phyloP scores from a whole-genome alignment of 2,797 vertebrate genomes.

The Enteromius radiatus region DNA sequence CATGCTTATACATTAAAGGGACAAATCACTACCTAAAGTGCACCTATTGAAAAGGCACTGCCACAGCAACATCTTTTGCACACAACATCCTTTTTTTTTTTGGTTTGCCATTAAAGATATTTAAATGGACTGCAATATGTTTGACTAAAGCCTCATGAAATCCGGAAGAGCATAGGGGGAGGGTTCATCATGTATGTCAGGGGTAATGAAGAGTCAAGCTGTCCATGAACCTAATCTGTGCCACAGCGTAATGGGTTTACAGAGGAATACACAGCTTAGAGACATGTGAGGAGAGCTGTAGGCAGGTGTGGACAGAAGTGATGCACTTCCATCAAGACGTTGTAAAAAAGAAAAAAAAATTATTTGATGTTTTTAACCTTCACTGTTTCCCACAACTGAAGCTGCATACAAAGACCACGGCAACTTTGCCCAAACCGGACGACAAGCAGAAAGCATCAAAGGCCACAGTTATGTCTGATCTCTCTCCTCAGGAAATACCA shows the following conservation, averaged over 20 bases:
- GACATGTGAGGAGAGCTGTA: conserved; percentile 59
- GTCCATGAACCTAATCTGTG: conserved; percentile 71
- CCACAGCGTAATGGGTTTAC: conserved; percentile 77
- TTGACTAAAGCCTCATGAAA: conserved; percentile 10
- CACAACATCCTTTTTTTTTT: background rate
- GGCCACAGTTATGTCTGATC: conserved; percentile 40
- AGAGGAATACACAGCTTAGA: conserved; percentile 73
- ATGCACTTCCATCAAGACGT: conserved; percentile 32
- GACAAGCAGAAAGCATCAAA: conserved; percentile 53
- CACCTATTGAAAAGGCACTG: too few relatives aligned
- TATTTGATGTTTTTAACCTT: conserved; percentile 41
- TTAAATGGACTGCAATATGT: background rate
- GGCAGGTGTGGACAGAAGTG: conserved; percentile 34
- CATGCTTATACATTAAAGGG: too few relatives aligned
- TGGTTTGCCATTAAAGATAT: background rate
- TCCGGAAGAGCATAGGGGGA: conserved; percentile 8
- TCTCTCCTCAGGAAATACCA: conserved; percentile 52
- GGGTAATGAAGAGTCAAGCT: conserved; percentile 63
- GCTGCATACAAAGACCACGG: conserved; percentile 38
- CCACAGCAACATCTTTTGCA: too few relatives aligned
- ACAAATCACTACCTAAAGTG: too few relatives aligned
- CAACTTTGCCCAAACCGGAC: conserved; percentile 48
- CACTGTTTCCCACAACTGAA: conserved; percentile 29
- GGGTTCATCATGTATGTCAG: conserved; percentile 27
- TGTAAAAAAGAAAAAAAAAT: background rate